Percentiles rank a stretch among this genome's conserved stretches.
phyloP scores from a whole-genome alignment of 2,888 invertebrate genomes.

The Bombyx huttoni region DNA sequence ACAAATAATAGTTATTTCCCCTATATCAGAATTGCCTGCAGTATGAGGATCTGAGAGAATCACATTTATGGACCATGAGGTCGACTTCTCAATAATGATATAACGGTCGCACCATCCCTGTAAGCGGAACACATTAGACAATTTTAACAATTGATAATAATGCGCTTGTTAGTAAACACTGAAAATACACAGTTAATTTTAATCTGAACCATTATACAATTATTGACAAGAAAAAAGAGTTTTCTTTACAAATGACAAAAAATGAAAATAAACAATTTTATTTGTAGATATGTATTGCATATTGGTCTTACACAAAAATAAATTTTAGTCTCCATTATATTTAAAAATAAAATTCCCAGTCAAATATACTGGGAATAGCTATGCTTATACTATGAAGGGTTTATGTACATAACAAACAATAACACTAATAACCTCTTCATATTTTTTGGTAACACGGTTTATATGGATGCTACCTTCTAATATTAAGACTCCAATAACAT shows the following conservation, averaged over 20 bases:
- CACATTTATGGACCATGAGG: no score
- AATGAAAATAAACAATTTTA: constrained; percentile 13
- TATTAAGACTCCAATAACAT: not conserved
- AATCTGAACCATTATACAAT: no score
- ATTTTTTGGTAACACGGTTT: constrained; percentile 65
- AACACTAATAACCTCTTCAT: constrained; percentile 47
- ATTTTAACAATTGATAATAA: no score
- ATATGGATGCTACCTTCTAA: constrained; percentile 32
- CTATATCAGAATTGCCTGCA: no score
- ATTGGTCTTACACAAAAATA: constrained; percentile 69
- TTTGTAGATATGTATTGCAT: constrained; percentile 63
- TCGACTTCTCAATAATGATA: no score
- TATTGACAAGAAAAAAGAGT: no score
- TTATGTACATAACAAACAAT: constrained; percentile 56
- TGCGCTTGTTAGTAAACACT: no score
- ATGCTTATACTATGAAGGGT: constrained; percentile 54
- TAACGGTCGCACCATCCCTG: no score
- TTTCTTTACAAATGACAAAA: not conserved
- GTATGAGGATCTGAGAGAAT: no score
- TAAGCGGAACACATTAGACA: no score
- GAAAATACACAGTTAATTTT: no score
- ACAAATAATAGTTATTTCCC: no score
- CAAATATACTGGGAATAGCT: constrained; percentile 49
- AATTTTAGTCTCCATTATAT: constrained; percentile 49
- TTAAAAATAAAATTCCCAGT: constrained; percentile 67